phyloP scores from a whole-genome alignment of 2,888 invertebrate genomes.

The Malthinus seriepunctatus region DNA sequence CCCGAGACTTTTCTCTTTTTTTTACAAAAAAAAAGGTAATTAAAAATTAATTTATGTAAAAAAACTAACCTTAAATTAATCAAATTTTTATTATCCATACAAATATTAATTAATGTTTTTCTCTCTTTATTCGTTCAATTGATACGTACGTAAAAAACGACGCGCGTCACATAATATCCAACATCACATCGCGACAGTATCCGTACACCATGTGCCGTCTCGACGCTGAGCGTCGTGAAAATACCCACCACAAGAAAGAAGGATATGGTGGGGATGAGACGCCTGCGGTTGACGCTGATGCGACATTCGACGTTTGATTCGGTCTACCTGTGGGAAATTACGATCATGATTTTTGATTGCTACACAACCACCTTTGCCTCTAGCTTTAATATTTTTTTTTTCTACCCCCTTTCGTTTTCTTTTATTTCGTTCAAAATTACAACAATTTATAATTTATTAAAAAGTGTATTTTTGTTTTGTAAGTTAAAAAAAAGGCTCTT shows the following conservation, averaged over 20 bases:
- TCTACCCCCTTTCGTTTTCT: not conserved
- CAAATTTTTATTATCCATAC: not conserved
- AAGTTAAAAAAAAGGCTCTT: not conserved
- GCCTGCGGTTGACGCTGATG: slow-evolving; percentile 49
- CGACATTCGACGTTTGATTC: slow-evolving; percentile 45
- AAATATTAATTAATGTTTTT: not conserved
- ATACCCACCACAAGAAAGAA: slow-evolving; percentile 35
- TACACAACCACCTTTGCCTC: slow-evolving; percentile 22
- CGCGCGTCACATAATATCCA: slow-evolving; percentile 17
- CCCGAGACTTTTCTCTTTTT: too few species aligned
- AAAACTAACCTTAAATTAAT: slow-evolving; percentile 1
- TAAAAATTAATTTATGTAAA: too few species aligned
- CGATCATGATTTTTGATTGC: slow-evolving; percentile 32
- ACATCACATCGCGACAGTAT: slow-evolving; percentile 24
- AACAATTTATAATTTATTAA: not conserved
- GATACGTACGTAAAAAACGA: slow-evolving; percentile 18
- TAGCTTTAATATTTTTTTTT: slow-evolving; percentile 5
- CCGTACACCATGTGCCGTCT: slow-evolving; percentile 49
- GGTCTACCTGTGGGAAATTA: slow-evolving; percentile 47
- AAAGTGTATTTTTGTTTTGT: not conserved
- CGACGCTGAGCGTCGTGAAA: slow-evolving; percentile 40
- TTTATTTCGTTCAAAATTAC: not conserved
- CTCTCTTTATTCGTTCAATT: too few species aligned
- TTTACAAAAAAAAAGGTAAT: too few species aligned
- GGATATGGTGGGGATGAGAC: slow-evolving; percentile 36